A percentile compares a stretch with the other conserved stretches of the same genome.
phyloP scores from a whole-genome alignment of 2,888 invertebrate genomes.

The Villa cingulata region DNA sequence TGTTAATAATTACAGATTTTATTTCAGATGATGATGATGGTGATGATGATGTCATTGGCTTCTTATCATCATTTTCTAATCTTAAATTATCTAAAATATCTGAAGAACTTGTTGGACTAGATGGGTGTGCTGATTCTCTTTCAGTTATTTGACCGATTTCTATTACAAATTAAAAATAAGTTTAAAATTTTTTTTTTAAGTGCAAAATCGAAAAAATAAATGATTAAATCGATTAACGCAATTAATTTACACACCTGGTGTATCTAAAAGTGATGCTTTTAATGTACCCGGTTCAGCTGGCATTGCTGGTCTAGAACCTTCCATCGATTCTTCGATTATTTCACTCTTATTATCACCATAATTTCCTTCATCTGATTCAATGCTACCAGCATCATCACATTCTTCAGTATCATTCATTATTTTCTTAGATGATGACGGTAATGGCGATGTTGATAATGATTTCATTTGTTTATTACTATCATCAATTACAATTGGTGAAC shows the following conservation, averaged over 20 bases:
- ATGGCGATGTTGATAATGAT: slow-evolving; percentile 15
- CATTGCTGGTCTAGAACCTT: slow-evolving; percentile 67
- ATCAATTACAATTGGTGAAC: slow-evolving; percentile 17
- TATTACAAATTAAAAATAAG: slow-evolving; percentile 20
- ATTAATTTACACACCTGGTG: slow-evolving; percentile 50
- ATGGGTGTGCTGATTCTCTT: slow-evolving; percentile 77
- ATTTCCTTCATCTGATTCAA: slow-evolving; percentile 34
- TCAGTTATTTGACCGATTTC: slow-evolving; percentile 89
- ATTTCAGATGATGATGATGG: too few species aligned
- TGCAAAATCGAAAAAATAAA: not conserved
- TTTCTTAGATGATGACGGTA: slow-evolving; percentile 17
- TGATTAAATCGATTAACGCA: too few species aligned
- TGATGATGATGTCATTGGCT: not conserved
- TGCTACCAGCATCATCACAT: slow-evolving; percentile 17
- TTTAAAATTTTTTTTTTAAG: too few species aligned
- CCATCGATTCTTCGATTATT: slow-evolving; percentile 55
- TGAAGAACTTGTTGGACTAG: slow-evolving; percentile 20
- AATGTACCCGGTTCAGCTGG: slow-evolving; percentile 86
- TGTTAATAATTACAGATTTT: too few species aligned
- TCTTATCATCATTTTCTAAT: not conserved
- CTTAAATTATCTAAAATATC: not conserved
- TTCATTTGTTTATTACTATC: slow-evolving; percentile 11
- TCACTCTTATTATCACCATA: slow-evolving; percentile 33
- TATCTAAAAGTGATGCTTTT: slow-evolving; percentile 79
- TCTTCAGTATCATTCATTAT: slow-evolving; percentile 21